Evolutionary conservation across 2,888 invertebrate genomes (phyloP).

Genomic region (Polymixis lichenea): DNA sequence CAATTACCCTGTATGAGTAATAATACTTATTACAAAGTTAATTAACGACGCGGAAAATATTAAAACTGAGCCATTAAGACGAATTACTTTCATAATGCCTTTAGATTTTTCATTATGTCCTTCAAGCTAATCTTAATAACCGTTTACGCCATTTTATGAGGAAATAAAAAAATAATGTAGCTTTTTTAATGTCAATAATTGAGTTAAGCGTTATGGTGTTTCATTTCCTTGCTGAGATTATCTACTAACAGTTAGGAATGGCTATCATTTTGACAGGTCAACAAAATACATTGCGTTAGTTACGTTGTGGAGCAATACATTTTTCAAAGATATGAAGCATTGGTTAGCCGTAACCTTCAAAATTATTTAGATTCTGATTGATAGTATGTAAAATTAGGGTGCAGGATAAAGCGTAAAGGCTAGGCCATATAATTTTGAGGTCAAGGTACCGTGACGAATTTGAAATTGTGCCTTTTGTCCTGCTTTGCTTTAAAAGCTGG

Average conservation of each 20-base stretch:
- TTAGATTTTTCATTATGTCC: slow-evolving; percentile 60
- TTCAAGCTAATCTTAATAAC: slow-evolving; percentile 51
- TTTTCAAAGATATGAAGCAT: too few species aligned
- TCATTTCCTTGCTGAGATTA: slow-evolving; percentile 21
- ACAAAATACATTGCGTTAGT: too few species aligned
- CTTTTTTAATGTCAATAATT: slow-evolving; percentile 27
- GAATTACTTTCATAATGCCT: slow-evolving; percentile 57
- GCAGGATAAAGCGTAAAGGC: background rate
- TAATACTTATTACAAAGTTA: slow-evolving; percentile 59
- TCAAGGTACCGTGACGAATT: slow-evolving; percentile 30
- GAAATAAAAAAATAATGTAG: slow-evolving; percentile 3
- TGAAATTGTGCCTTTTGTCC: background rate
- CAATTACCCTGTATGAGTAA: slow-evolving; percentile 45
- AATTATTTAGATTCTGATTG: too few species aligned
- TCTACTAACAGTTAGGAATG: too few species aligned
- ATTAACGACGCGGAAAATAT: slow-evolving; percentile 62
- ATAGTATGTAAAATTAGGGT: too few species aligned
- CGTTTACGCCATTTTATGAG: slow-evolving; percentile 27
- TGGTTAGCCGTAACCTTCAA: too few species aligned
- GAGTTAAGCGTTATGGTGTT: background rate
- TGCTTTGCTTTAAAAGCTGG: background rate
- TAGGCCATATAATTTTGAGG: slow-evolving; percentile 13
- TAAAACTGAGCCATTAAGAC: slow-evolving; percentile 61
- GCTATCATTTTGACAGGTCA: too few species aligned
- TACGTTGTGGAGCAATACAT: too few species aligned